Conservation (phyloP, 2,113 vertebrate genomes). For the Drymodes brunneopygia region DNA sequence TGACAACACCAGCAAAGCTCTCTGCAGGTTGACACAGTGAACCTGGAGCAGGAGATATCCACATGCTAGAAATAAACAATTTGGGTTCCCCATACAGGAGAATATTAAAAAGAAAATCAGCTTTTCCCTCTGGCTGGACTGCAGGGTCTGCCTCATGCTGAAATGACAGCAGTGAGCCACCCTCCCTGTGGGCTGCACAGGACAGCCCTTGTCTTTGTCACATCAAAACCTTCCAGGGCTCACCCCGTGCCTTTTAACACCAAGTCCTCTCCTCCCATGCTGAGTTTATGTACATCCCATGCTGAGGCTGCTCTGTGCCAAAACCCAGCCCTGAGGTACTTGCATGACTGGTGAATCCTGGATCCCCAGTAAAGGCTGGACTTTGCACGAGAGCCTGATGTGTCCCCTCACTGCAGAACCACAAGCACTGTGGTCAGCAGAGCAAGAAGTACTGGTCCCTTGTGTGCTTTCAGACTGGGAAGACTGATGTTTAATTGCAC, state of each 20-base stretch:
- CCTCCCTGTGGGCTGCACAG: neutral
- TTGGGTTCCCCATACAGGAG: neutral
- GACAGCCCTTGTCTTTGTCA: neutral
- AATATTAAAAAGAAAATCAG: neutral
- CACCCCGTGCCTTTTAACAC: neutral
- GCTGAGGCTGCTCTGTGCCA: neutral
- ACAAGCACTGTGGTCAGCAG: fast-evolving
- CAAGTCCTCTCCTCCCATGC: neutral
- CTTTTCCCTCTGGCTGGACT: neutral
- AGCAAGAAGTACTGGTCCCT: neutral
- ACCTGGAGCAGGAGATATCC: neutral
- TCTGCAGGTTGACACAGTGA: neutral
- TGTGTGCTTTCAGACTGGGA: neutral
- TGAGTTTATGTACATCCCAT: fast-evolving
- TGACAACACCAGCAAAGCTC: neutral
- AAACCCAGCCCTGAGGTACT: neutral
- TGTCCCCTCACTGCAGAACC: neutral
- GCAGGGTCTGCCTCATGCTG: neutral
- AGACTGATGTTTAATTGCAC: neutral
- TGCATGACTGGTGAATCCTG: fast-evolving
- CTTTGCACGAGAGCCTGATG: fast-evolving
- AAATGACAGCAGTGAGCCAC: neutral
- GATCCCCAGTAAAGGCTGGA: neutral
- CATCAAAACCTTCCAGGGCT: neutral
- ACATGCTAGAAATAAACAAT: neutral